Percentiles rank a stretch among this genome's conserved stretches.
Evolutionary conservation across 1,140 invertebrate species (phyloP).

Genomic region (Lethrus apterus): DNA sequence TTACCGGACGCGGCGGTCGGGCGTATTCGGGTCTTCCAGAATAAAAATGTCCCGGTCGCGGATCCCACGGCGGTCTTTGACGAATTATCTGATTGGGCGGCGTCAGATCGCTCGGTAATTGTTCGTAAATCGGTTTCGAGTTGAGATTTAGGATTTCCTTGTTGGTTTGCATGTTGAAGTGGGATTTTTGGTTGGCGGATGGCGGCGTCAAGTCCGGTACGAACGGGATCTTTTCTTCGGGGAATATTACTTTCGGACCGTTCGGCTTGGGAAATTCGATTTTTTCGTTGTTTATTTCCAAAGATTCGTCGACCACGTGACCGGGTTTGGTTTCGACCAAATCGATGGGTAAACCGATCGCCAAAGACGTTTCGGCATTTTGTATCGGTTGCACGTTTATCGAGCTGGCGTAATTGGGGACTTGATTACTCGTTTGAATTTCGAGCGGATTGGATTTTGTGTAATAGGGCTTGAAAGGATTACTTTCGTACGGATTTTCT

Average conservation of each 20-base stretch:
- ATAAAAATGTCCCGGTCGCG: conserved; percentile 39
- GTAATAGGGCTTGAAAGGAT: conserved; percentile 35
- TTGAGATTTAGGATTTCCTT: conserved; percentile 35
- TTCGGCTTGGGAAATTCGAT: conserved; percentile 28
- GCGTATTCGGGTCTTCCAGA: conserved; percentile 36
- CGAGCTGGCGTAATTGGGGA: conserved; percentile 18
- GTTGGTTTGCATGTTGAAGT: conserved; percentile 15
- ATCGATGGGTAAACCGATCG: conserved; percentile 35
- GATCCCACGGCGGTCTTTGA: conserved; percentile 38
- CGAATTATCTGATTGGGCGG: conserved; percentile 27
- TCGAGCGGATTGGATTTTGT: conserved; percentile 20
- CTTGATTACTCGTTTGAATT: conserved; percentile 9
- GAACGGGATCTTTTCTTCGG: conserved; percentile 21
- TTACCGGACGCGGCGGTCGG: conserved; percentile 32
- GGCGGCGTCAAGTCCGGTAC: conserved; percentile 16
- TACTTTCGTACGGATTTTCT: conserved; percentile 43
- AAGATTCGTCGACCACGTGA: conserved; percentile 37
- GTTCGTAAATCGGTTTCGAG: conserved; percentile 40
- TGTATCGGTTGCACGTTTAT: conserved; percentile 36
- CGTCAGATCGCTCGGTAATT: conserved; percentile 38
- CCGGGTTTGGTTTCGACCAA: conserved; percentile 31
- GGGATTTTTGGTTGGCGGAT: conserved; percentile 4
- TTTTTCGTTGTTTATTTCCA: conserved; percentile 28
- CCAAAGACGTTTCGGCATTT: conserved; percentile 36
- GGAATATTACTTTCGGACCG: conserved; percentile 35